Evolutionary conservation across 2,797 vertebrate genomes (phyloP), one percentile per base, ranked within the genome.

Genomic region (Danio jaintianensis): DNA sequence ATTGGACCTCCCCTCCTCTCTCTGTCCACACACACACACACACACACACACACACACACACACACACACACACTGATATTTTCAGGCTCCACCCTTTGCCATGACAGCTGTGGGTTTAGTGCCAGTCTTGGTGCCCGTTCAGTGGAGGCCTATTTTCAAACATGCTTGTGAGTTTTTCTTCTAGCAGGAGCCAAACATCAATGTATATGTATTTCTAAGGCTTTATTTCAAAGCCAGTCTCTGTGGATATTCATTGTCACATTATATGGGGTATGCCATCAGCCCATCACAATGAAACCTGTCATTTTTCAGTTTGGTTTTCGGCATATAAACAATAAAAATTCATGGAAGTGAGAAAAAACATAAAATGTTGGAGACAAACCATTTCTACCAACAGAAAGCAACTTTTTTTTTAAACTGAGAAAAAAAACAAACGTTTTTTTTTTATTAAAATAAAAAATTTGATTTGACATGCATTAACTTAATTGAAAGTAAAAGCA

Each of bases 71-170:
- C 13, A 7, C 3, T 47, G 63, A 53, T 68, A 55, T 69, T 29
- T 79, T 71, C 43, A 43, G 73, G 45, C 78, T 78, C 82, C 82
- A 63, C 77, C 78, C 48, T 38, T 63, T 58, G 75, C 43, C 36
- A 43, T 79, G 73, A 71, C 80, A 82, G 80, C 74, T 77, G 80
- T 62, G 80, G 56, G 52, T 74, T 61, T 29, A 11, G 40, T 68
- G 66, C n/a, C 58, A 75, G 71, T 66, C 68, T 59, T 75, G 77
- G 67, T 81, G 66, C 76, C 68, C 11, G n/a, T 81, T 71, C 75
- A 75, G 61, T 63, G 36, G 45, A 81, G 83, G 75, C 59, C 71
- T 62, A 20, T 63, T 79, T 62, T 61, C 47, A 20, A n/a, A 43
- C 18, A 47, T 72, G 58, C 9, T 50, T 29, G 15, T 6, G 52